Conservation (phyloP, 2,888 invertebrate genomes). For the Trissolcus brochymenae region DNA sequence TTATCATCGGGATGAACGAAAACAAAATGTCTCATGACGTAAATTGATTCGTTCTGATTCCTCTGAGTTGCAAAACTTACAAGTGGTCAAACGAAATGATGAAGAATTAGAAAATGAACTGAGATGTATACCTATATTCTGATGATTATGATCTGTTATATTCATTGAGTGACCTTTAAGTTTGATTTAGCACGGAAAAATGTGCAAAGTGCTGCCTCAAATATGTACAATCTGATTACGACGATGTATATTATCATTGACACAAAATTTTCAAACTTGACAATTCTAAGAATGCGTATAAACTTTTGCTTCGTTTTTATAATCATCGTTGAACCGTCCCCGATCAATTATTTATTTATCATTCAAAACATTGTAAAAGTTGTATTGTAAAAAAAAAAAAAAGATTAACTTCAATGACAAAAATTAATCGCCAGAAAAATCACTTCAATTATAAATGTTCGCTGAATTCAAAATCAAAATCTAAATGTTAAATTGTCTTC, state of each 20-base stretch:
- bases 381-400: too few relatives aligned
- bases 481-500: too few relatives aligned
- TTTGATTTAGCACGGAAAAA: slow-evolving; percentile 1
- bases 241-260: slow-evolving; percentile 1
- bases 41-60: not conserved
- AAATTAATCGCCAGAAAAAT: not conserved
- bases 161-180: not conserved
- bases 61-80: not conserved
- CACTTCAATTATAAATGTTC: not conserved
- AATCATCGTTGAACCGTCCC: not conserved
- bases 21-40: too few relatives aligned
- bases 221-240: slow-evolving; percentile 2
- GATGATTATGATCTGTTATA: not conserved
- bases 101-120: not conserved
- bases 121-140: not conserved
- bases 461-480: too few relatives aligned
- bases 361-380: too few relatives aligned
- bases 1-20: too few relatives aligned
- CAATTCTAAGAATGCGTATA: not conserved
- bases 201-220: slow-evolving; percentile 8
- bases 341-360: too few relatives aligned
- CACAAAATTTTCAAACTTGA: not conserved
- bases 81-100: not conserved
- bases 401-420: not conserved
- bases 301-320: too few relatives aligned